A percentile compares a stretch with the other conserved stretches of the same genome.
These are phyloP conservation scores for Melopsittacus undulatus DNA, from an alignment of 2,797 vertebrate genomes.

Conservation along the genomic window DNA sequence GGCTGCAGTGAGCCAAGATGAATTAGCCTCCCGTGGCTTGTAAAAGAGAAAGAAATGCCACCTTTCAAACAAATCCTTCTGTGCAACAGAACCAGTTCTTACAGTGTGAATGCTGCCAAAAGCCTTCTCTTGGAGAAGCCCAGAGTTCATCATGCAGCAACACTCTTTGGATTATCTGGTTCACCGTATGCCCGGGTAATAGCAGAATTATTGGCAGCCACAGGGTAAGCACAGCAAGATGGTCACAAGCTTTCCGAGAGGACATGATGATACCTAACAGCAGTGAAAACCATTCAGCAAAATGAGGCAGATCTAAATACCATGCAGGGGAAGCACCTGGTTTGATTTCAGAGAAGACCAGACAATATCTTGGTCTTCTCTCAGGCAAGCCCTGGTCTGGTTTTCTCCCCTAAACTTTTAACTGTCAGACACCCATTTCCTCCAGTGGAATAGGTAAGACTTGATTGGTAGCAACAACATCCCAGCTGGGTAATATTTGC, in stretches of 20 bases:
- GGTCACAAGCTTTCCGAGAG: not conserved
- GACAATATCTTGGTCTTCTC: not conserved
- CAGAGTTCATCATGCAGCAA: not conserved
- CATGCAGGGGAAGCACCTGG: not conserved
- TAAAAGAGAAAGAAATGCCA: not conserved
- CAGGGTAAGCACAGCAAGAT: not conserved
- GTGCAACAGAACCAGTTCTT: not conserved
- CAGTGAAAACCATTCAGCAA: not conserved
- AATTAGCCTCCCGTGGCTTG: conserved; percentile 9
- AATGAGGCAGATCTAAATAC: not conserved
- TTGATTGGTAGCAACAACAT: not conserved
- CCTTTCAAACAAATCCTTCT: conserved; percentile 48
- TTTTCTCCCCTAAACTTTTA: not conserved
- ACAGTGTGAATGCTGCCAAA: not conserved
- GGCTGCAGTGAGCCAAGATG: conserved; percentile 19
- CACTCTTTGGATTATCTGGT: not conserved
- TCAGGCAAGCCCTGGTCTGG: not conserved
- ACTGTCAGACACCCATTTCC: not conserved
- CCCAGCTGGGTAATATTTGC: not conserved
- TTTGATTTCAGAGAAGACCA: not conserved
- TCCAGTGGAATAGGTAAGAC: not conserved
- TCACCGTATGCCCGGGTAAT: rapidly evolving
- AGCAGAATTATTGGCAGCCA: not conserved
- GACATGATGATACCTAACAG: not conserved
- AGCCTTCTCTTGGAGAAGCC: not conserved